Evolutionary conservation across 2,113 vertebrate species (phyloP), one percentile per base, ranked within the genome.

Genomic region (Centropristis striata): DNA sequence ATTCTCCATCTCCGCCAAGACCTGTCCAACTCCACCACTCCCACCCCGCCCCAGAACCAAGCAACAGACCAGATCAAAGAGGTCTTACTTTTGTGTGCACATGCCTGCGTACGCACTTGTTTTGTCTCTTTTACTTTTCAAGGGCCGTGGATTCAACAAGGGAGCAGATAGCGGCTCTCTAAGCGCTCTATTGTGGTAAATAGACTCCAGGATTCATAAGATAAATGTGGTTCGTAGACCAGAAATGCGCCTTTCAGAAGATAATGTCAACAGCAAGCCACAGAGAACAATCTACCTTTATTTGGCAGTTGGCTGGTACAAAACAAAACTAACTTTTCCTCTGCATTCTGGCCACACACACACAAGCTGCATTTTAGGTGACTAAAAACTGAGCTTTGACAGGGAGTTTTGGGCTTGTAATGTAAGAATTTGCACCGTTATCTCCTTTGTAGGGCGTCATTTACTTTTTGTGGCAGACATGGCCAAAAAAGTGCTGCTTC

Each of bases 31-130:
- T 85, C 37, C 53, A 64, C 73, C 83, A 32, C 70, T 65, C 75
- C 70, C 50, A 54, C 60, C 71, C 61, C 69, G 61, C 60, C 78
- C 54, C 50, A 72, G 70, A 61, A 44, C 57, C 72, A 46, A 82
- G 58, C 20, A 84, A 2, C 21, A 84, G 64, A 63, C 14, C 0
- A 78, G 61, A 89, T 92, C 86, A 92, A 90, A 89, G 88, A 47
- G 25, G 60, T 37, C 66, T 28, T 55, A 57, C 58, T 65, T 78
- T 65, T 73, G 63, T 71, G 69, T 2, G 75, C 73, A 69, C 67
- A 74, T 87, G 75, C 41, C 73, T 82, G 15, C 59, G 67, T 80
- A 28, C 46, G 60, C 53, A 41, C 78, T 75, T 80, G 60, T 77
- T 50, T 78, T 53, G 55, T 74, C 39, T 51, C 21, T 27, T 42